phyloP scores from a whole-genome alignment of 1,140 invertebrate species.

The Chymomyza costata region DNA sequence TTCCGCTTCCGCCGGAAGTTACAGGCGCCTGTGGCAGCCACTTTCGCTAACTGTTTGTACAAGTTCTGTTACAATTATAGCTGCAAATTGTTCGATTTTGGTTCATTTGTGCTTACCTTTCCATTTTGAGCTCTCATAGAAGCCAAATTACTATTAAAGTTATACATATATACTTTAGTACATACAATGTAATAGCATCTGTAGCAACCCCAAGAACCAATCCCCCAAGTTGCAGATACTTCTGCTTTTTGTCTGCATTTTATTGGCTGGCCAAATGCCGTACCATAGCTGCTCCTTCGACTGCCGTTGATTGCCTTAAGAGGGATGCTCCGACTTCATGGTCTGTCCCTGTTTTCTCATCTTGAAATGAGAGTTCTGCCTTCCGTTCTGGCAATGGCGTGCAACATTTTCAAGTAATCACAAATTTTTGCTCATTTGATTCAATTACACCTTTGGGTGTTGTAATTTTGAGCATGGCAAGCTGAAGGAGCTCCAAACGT shows the following conservation, averaged over 20 bases:
- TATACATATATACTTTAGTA: too few relatives aligned
- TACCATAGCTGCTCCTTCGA: constrained; percentile 17
- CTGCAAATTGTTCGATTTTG: too few relatives aligned
- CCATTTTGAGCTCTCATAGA: too few relatives aligned
- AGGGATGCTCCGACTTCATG: constrained; percentile 30
- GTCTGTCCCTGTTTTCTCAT: neutral
- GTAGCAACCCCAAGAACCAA: constrained; percentile 8
- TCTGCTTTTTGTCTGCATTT: constrained; percentile 25
- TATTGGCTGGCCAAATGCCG: constrained; percentile 40
- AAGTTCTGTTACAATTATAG: too few relatives aligned
- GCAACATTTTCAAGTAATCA: constrained; percentile 69
- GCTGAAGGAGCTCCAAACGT: constrained; percentile 7
- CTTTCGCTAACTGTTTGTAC: constrained; percentile 57
- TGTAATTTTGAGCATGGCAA: constrained; percentile 53
- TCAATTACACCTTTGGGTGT: constrained; percentile 75
- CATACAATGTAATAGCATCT: too few relatives aligned
- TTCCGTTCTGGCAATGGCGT: constrained; percentile 28
- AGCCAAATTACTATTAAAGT: too few relatives aligned
- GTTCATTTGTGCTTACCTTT: too few relatives aligned
- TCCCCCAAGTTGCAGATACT: constrained; percentile 14
- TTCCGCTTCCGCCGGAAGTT: constrained; percentile 61
- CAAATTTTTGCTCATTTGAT: constrained; percentile 73
- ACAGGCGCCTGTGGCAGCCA: constrained; percentile 52
- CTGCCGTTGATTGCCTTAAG: constrained; percentile 39
- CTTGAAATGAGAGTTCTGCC: constrained; percentile 3